Conservation (phyloP, 2,888 invertebrate species). For the Cheilosia pagana region DNA sequence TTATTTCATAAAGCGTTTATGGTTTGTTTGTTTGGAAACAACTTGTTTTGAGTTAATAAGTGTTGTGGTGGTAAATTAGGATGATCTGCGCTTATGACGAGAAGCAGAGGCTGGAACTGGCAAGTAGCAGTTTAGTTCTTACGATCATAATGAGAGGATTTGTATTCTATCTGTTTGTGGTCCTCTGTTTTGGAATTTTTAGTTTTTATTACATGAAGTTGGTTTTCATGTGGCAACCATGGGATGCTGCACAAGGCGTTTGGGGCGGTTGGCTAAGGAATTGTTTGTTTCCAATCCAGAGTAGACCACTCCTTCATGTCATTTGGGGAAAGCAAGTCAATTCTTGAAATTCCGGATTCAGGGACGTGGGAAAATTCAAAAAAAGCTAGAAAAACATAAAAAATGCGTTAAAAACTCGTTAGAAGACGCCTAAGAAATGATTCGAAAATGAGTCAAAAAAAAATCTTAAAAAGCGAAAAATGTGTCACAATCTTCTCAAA, state of each 20-base stretch:
- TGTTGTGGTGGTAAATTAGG: constrained; percentile 57
- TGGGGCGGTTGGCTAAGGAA: not conserved
- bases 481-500: too few species aligned
- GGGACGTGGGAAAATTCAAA: too few species aligned
- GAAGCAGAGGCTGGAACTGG: constrained; percentile 1
- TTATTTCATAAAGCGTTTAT: constrained; percentile 60
- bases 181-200: constrained; percentile 7
- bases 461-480: too few species aligned
- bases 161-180: constrained; percentile 45
- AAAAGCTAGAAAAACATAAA: too few species aligned
- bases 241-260: not conserved
- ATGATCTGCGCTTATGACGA: constrained; percentile 53
- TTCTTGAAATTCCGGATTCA: too few species aligned
- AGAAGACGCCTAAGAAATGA: too few species aligned
- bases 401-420: too few species aligned
- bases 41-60: constrained; percentile 30
- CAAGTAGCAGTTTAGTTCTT: constrained; percentile 19
- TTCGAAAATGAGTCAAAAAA: too few species aligned
- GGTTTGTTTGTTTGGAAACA: constrained; percentile 72
- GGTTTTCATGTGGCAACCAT: not conserved
- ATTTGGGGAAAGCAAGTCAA: too few species aligned
- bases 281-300: too few species aligned
- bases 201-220: not conserved
- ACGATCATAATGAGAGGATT: constrained; percentile 41
- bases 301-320: too few species aligned